phyloP scores from a whole-genome alignment of 1,140 invertebrate genomes.

The Thaumetopoea pityocampa region DNA sequence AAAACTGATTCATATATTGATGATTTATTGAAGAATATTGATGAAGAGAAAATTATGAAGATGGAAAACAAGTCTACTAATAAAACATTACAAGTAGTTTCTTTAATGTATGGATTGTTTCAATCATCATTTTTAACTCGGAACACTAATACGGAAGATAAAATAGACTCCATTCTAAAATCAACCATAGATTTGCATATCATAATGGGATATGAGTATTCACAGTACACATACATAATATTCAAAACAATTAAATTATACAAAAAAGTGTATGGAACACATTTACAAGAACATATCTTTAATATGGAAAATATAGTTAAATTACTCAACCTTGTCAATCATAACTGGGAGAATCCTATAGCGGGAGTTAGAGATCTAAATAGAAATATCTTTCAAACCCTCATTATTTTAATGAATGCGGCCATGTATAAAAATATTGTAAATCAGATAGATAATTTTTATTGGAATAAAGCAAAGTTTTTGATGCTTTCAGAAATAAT shows the following conservation, averaged over 20 bases:
- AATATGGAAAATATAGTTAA: slow-evolving; percentile 36
- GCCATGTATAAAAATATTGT: slow-evolving; percentile 33
- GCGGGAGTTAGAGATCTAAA: slow-evolving; percentile 65
- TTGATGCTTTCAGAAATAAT: slow-evolving; percentile 64
- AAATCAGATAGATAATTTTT: slow-evolving; percentile 53
- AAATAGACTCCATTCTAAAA: slow-evolving; percentile 24
- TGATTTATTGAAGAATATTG: slow-evolving; percentile 30
- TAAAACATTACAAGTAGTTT: slow-evolving; percentile 24
- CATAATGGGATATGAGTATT: slow-evolving; percentile 58
- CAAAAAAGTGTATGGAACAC: slow-evolving; percentile 48
- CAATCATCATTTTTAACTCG: slow-evolving; percentile 55
- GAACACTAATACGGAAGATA: slow-evolving; percentile 16
- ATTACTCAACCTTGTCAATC: slow-evolving; percentile 56
- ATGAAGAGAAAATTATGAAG: slow-evolving; percentile 26
- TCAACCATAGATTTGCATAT: slow-evolving; percentile 40
- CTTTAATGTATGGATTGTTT: slow-evolving; percentile 64
- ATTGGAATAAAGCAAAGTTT: slow-evolving; percentile 73
- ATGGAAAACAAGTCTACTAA: slow-evolving; percentile 9
- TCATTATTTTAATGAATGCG: slow-evolving; percentile 36
- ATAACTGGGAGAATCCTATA: slow-evolving; percentile 73
- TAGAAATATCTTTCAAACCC: slow-evolving; percentile 47
- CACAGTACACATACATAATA: slow-evolving; percentile 53
- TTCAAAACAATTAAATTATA: slow-evolving; percentile 64
- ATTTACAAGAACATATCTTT: slow-evolving; percentile 38
- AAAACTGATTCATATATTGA: slow-evolving; percentile 33